These are phyloP conservation scores for Danio tinwini DNA, from an alignment of 2,797 vertebrate genomes.

Conservation along the genomic window DNA sequence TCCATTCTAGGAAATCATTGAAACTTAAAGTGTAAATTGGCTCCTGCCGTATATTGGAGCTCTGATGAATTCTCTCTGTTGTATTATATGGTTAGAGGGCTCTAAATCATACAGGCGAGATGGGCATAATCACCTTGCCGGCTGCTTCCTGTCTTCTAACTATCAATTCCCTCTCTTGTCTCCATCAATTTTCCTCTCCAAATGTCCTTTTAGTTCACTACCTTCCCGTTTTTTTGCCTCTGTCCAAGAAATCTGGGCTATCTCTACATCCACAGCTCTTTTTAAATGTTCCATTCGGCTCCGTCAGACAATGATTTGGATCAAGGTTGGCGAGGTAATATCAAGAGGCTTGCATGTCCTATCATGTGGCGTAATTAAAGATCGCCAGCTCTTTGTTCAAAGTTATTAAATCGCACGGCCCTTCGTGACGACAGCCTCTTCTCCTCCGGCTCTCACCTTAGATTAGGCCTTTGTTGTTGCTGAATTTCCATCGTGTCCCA, in stretches of 20 bases:
- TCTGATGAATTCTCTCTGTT: slow-evolving; percentile 74
- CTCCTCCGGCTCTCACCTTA: slow-evolving; percentile 49
- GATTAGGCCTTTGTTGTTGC: slow-evolving; percentile 60
- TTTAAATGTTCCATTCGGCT: slow-evolving; percentile 72
- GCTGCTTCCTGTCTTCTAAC: slow-evolving; percentile 77
- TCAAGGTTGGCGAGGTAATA: slow-evolving; percentile 73
- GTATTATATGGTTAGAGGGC: slow-evolving; percentile 67
- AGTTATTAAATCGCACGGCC: slow-evolving; percentile 70
- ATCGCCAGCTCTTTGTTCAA: slow-evolving; percentile 71
- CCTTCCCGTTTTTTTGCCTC: slow-evolving; percentile 34
- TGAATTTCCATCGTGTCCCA: slow-evolving; percentile 61
- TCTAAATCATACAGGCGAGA: slow-evolving; percentile 74
- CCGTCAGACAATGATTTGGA: slow-evolving; percentile 70
- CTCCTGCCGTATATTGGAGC: slow-evolving; percentile 63
- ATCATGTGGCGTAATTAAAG: slow-evolving; percentile 77
- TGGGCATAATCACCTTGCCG: slow-evolving; percentile 76
- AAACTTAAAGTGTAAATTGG: slow-evolving; percentile 70
- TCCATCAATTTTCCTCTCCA: slow-evolving; percentile 74
- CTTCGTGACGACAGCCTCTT: slow-evolving; percentile 64
- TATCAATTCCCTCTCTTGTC: slow-evolving; percentile 73
- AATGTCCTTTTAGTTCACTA: slow-evolving; percentile 42
- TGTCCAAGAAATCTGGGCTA: slow-evolving; percentile 3
- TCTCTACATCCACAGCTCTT: slow-evolving; percentile 35
- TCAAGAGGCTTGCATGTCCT: slow-evolving; percentile 62
- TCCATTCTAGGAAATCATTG: slow-evolving; percentile 65